Conservation (phyloP, 2,888 invertebrate genomes). For the Emmelina monodactyla region DNA sequence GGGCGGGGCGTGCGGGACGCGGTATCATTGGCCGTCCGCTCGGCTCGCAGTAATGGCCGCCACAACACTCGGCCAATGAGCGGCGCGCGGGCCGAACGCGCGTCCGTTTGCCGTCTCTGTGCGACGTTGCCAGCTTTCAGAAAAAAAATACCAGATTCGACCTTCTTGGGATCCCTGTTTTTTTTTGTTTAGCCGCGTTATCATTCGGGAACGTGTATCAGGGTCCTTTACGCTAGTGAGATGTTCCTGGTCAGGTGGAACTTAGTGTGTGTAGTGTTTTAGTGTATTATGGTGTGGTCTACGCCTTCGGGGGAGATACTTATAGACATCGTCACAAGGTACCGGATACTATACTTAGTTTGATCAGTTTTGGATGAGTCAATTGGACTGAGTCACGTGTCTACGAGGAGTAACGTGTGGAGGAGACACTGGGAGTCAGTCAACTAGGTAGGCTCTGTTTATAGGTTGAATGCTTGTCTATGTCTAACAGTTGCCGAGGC, state of each 20-base stretch:
- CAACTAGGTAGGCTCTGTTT: too few species aligned
- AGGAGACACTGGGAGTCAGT: too few species aligned
- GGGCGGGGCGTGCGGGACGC: conserved; percentile 63
- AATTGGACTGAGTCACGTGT: conserved; percentile 21
- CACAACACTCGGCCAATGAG: conserved; percentile 60
- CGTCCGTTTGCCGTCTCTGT: conserved; percentile 46
- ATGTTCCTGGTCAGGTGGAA: conserved; percentile 53
- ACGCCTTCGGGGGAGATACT: conserved; percentile 57
- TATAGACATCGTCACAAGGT: conserved; percentile 60
- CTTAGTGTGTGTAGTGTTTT: conserved; percentile 37
- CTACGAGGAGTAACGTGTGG: too few species aligned
- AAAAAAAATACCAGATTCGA: conserved; percentile 63
- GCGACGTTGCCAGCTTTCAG: conserved; percentile 63
- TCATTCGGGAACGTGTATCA: conserved; percentile 54
- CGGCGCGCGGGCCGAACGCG: conserved; percentile 57
- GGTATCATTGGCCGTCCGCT: conserved; percentile 49
- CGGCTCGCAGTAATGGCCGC: conserved; percentile 55
- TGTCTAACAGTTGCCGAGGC: too few species aligned
- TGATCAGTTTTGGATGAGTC: conserved; percentile 12
- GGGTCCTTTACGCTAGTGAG: conserved; percentile 54
- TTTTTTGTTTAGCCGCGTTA: conserved; percentile 63
- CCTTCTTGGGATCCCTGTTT: conserved; percentile 64
- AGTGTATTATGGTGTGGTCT: conserved; percentile 63
- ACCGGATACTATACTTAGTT: conserved; percentile 16
- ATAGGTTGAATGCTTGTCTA: too few species aligned